Conservation (phyloP, 2,888 invertebrate genomes). For the Amphipyra tragopoginis region DNA sequence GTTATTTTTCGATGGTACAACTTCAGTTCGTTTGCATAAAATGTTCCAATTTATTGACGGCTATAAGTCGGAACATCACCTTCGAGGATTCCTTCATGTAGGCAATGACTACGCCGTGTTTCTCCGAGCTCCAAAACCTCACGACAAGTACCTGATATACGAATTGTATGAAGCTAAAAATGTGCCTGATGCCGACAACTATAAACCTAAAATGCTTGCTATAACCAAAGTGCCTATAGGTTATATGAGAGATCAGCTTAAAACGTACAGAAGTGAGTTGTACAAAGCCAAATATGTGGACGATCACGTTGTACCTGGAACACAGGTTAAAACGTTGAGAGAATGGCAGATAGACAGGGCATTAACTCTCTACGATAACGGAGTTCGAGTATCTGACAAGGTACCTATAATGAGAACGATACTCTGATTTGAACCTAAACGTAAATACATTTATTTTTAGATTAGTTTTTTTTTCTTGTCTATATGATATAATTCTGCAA, state of each 20-base stretch:
- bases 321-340: constrained; percentile 75
- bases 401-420: constrained; percentile 69
- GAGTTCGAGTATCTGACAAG: constrained; percentile 59
- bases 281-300: constrained; percentile 77
- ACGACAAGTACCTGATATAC: constrained; percentile 76
- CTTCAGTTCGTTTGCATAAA: constrained; percentile 76
- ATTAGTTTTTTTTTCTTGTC: too few relatives aligned
- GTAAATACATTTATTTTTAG: background rate
- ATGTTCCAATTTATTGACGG: constrained; percentile 82
- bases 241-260: constrained; percentile 79
- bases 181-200: constrained; percentile 62
- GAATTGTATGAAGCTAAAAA: constrained; percentile 81
- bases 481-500: too few relatives aligned
- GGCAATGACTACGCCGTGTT: constrained; percentile 81
- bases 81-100: constrained; percentile 78
- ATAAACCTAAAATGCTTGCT: constrained; percentile 76
- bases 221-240: constrained; percentile 79
- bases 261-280: constrained; percentile 72
- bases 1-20: constrained; percentile 48
- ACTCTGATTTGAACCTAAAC: constrained; percentile 40
- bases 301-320: constrained; percentile 77
- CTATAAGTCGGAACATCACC: constrained; percentile 72
- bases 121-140: constrained; percentile 72
- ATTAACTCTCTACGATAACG: constrained; percentile 56
- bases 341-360: constrained; percentile 84